Conservation (phyloP, 2,888 invertebrate species). For the Synanthedon myopaeformis region DNA sequence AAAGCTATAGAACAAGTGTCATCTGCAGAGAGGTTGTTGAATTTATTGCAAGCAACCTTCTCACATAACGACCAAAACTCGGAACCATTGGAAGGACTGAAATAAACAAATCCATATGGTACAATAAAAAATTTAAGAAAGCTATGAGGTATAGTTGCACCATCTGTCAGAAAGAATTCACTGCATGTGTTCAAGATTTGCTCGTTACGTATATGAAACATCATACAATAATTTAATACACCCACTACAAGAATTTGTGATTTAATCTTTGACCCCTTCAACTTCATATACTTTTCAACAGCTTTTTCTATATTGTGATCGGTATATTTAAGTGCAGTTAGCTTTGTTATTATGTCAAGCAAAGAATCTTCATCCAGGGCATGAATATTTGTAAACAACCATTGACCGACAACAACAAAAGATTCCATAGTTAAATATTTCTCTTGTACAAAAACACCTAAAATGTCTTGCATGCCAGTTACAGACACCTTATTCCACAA, state of each 20-base stretch:
- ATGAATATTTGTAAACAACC: conserved; percentile 74
- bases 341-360: conserved; percentile 63
- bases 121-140: conserved; percentile 69
- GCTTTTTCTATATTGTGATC: conserved; percentile 70
- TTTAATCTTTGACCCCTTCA: conserved; percentile 54
- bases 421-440: conserved; percentile 51
- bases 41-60: conserved; percentile 61
- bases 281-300: conserved; percentile 72
- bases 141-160: conserved; percentile 53
- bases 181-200: conserved; percentile 70
- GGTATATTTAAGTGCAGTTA: conserved; percentile 65
- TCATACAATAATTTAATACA: conserved; percentile 73
- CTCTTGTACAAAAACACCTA: conserved; percentile 46
- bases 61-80: conserved; percentile 72
- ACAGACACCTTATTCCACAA: conserved; percentile 69
- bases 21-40: conserved; percentile 66
- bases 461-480: conserved; percentile 55
- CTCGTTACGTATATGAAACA: conserved; percentile 68
- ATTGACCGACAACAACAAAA: conserved; percentile 54
- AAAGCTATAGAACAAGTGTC: conserved; percentile 73
- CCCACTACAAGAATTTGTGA: conserved; percentile 70
- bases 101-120: conserved; percentile 73
- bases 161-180: conserved; percentile 65
- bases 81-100: conserved; percentile 53
- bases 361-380: conserved; percentile 68